Percentiles rank a stretch among this genome's conserved stretches.
Evolutionary conservation across 1,140 invertebrate genomes (phyloP).

Genomic region (Nasonia vitripennis): DNA sequence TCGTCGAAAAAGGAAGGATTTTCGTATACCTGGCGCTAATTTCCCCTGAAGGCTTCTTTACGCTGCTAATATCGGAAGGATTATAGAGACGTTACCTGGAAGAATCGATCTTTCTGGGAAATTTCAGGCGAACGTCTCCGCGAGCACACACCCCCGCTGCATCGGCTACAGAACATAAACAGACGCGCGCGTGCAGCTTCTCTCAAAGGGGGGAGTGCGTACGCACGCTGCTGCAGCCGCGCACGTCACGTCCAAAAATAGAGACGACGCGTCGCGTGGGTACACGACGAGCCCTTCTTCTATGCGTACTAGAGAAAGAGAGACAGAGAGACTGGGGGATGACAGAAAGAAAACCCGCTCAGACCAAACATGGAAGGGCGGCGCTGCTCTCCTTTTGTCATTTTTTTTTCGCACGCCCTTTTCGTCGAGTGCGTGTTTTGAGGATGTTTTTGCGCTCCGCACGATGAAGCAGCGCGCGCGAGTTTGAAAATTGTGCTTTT

Average conservation of each 20-base stretch:
- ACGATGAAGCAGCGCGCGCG: too few species aligned
- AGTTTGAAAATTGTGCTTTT: too few species aligned
- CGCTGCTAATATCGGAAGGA: too few species aligned
- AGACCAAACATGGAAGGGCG: slow-evolving; percentile 1
- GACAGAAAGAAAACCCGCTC: slow-evolving; percentile 7
- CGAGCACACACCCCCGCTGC: background rate
- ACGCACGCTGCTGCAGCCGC: background rate
- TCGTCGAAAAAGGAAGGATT: background rate
- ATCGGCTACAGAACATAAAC: background rate
- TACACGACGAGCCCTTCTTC: slow-evolving; percentile 23
- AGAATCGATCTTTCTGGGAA: too few species aligned
- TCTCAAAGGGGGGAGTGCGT: background rate
- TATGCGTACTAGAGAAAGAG: background rate
- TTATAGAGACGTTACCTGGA: background rate
- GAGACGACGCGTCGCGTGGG: slow-evolving; percentile 67
- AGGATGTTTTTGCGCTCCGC: background rate
- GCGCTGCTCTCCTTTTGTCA: background rate
- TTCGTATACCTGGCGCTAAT: background rate
- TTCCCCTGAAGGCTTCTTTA: background rate
- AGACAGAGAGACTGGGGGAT: background rate
- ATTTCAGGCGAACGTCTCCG: background rate
- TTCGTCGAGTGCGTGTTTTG: background rate
- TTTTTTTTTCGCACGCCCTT: background rate
- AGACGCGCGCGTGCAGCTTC: background rate
- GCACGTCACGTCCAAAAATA: slow-evolving; percentile 69